A percentile compares a stretch with the other conserved stretches of the same genome.
Conservation (phyloP, 2,888 invertebrate genomes). For the Eupithecia centaureata region DNA sequence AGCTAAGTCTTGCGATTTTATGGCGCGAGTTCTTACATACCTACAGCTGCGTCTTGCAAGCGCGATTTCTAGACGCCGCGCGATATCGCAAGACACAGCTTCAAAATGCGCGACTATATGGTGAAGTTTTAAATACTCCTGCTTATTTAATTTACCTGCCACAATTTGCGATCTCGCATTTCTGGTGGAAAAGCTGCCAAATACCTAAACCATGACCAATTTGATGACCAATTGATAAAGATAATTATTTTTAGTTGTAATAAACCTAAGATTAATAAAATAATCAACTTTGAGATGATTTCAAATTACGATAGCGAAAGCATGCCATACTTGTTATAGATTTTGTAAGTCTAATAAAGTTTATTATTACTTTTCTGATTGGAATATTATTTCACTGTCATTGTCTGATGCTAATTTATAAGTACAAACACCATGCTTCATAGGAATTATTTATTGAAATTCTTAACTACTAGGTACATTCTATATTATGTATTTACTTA, state of each 20-base stretch:
- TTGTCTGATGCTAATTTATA: not conserved
- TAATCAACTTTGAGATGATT: not conserved
- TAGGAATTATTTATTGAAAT: not conserved
- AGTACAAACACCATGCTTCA: not conserved
- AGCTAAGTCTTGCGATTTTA: too few relatives aligned
- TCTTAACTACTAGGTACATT: not conserved
- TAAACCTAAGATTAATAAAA: not conserved
- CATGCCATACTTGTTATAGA: not conserved
- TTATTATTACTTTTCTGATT: not conserved
- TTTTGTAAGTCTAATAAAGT: not conserved
- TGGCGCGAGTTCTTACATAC: too few relatives aligned
- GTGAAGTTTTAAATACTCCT: too few relatives aligned
- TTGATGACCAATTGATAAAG: not conserved
- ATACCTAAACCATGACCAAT: too few relatives aligned
- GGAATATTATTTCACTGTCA: not conserved
- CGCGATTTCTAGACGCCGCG: too few relatives aligned
- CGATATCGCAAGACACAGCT: too few relatives aligned
- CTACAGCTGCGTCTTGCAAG: too few relatives aligned
- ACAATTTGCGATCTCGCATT: not conserved
- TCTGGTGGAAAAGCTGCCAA: not conserved
- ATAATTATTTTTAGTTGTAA: not conserved
- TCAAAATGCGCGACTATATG: too few relatives aligned
- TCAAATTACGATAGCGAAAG: not conserved
- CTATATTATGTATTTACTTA: not conserved
- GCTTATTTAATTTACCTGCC: not conserved